Evolutionary conservation across 92 coral and sea anemone genomes (phyloP), one percentile per base, ranked within the genome.

Genomic region (Metridium senile): DNA sequence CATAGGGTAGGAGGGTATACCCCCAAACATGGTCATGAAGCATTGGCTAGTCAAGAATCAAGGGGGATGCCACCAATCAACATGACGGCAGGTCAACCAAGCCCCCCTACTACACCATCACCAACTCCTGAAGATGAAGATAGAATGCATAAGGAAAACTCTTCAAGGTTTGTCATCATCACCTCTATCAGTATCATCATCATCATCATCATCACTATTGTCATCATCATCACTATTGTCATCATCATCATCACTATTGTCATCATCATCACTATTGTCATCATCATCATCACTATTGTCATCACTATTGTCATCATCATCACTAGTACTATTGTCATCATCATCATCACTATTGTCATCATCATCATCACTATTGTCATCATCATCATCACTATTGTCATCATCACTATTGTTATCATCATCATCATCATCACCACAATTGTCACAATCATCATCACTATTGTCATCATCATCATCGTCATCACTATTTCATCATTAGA

Each of bases 21-120:
- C 23, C 93, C 97, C 11, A 91, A 91, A 65, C 97, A 91, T 62
- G 89, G 93, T 18, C 97, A 83, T 54, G 93, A 89, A n/a, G 85
- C 81, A 27, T 51, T 74, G 49, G 17, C 75, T 13, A 74, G 74
- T 58, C 85, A 72, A 31, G 86, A 81, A 31, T 63, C 57, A 11
- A 85, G 89, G 45, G 45, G 67, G 26, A 76, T 74, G 58, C 61
- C 84, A 1, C 77, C 74, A 22, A 80, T 85, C 19, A 85, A 68
- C 74, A 54, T 85, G 70, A 90, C 88, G 26, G 79, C 90, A 69
- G 88, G 91, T 58, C 92, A 85, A 29, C 93, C 90, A 11, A 91
- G 97, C 33, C 93, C 97, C 11, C 97, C 97, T 0, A 82, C 97
- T 1, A 88, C 93, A 19, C 93, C 93, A 16, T 90, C 97, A 2